Evolutionary conservation across 2,888 invertebrate genomes (phyloP), one percentile per base, ranked within the genome.

Genomic region (Bugula neritina): DNA sequence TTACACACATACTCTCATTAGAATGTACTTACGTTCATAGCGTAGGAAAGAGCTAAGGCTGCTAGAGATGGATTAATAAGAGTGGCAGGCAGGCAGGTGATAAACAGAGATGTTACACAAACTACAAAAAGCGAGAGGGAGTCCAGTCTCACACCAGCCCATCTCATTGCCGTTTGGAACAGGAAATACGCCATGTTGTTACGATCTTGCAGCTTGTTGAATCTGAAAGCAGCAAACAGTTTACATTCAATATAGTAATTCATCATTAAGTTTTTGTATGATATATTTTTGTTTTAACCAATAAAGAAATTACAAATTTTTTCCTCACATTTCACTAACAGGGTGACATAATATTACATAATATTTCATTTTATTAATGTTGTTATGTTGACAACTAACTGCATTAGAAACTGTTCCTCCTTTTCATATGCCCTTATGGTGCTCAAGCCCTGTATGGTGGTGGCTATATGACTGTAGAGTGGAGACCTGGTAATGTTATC

Each of bases 391-490:
- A 55, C 10, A n/a, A 74, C 79, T 76, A 79, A 87, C 86, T 83
- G 85, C 73, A 83, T 79, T 69, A 83, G 78, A 76, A 87, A 87
- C 54, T 86, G 84, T 17, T 83, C 79, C 75, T 87, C 86, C 75
- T 87, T 88, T n/a, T 84, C 85, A 79, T 87, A 89, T 0, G 89
- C 88, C 75, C 87, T 87, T 72, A 90, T 88, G 0, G 87, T 88
- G 71, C 84, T 81, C n/a, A 89, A 80, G 43, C 89, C 89, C 75
- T 87, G 86, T 1, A 88, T 82, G 0, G 88, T 87, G 0, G 88
- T 86, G 0, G 86, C 85, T 13, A 89, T 85, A 76, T 87, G 87
- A 76, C 87, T 87, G 75, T 87, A 86, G 89, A 0, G n/a, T n/a
- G n/a, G n/a, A n/a, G n/a, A n/a, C n/a, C n/a, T n/a, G n/a, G n/a